Evolutionary conservation across 2,888 invertebrate genomes (phyloP).

Genomic region (Tetrapedia diversipes): DNA sequence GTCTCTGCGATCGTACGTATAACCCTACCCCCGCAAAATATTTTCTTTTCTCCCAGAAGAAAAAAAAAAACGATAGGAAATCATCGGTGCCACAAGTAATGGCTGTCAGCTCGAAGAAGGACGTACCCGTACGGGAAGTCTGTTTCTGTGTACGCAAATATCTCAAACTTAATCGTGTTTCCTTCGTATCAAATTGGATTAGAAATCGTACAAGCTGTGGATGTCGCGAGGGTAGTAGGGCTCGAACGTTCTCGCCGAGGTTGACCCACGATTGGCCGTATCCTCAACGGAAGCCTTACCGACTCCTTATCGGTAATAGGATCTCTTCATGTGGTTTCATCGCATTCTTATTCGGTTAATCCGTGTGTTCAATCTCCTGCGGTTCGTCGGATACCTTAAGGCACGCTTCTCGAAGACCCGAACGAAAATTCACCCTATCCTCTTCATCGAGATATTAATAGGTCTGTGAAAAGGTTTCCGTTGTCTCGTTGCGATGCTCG

Average conservation of each 20-base stretch:
- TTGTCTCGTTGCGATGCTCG: too few species aligned
- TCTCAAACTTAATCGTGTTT: slow-evolving; percentile 80
- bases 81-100: too few species aligned
- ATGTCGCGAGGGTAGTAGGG: slow-evolving; percentile 71
- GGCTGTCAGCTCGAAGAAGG: slow-evolving; percentile 3
- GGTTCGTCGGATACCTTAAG: slow-evolving; percentile 37
- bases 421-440: background rate
- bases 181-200: slow-evolving; percentile 81
- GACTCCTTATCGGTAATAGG: slow-evolving; percentile 82
- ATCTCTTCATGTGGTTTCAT: slow-evolving; percentile 82
- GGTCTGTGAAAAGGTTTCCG: too few species aligned
- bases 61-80: background rate
- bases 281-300: slow-evolving; percentile 82
- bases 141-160: slow-evolving; percentile 63
- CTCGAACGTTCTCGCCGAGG: slow-evolving; percentile 74
- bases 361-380: slow-evolving; percentile 66
- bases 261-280: slow-evolving; percentile 82
- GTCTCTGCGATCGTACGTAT: too few species aligned
- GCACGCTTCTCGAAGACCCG: slow-evolving; percentile 12
- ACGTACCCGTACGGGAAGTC: slow-evolving; percentile 18
- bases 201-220: slow-evolving; percentile 83
- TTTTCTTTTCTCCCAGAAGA: background rate
- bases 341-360: slow-evolving; percentile 80
- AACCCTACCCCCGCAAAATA: too few species aligned
- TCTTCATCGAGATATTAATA: too few species aligned